Evolutionary conservation across 2,113 vertebrate genomes (phyloP).

Genomic region (Ceyx margarethae): DNA sequence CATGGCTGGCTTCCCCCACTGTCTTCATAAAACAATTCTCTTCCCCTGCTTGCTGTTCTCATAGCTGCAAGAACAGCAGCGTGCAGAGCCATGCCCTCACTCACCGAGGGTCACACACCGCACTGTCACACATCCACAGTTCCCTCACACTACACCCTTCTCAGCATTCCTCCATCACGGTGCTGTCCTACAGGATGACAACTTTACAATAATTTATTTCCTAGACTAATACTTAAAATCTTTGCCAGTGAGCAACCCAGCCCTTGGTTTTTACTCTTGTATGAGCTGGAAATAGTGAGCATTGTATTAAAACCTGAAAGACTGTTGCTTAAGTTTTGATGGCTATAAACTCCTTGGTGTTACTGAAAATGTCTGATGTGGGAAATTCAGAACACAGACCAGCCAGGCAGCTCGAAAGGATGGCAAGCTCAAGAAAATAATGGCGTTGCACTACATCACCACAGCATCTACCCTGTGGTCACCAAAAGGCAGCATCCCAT

Average conservation of each 20-base stretch:
- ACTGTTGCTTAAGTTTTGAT: not conserved
- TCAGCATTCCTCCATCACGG: not conserved
- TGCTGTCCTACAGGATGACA: not conserved
- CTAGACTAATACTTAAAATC: not conserved
- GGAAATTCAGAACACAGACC: not conserved
- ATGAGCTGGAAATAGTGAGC: not conserved
- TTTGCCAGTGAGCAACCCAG: not conserved
- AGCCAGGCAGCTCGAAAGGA: not conserved
- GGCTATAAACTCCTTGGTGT: no score
- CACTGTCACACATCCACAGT: fast-evolving
- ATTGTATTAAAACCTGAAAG: not conserved
- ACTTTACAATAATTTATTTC: not conserved
- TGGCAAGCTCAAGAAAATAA: not conserved
- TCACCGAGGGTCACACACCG: not conserved
- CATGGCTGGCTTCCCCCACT: not conserved
- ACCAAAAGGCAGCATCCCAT: not conserved
- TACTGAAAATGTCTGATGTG: not conserved
- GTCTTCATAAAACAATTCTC: not conserved
- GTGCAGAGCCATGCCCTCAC: fast-evolving
- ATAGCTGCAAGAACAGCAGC: not conserved
- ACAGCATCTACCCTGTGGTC: not conserved
- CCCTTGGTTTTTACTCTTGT: not conserved
- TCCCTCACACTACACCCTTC: not conserved
- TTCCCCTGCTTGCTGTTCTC: not conserved
- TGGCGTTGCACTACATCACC: no score